phyloP scores from a whole-genome alignment of 1,140 invertebrate genomes.

The Penaeus japonicus region DNA sequence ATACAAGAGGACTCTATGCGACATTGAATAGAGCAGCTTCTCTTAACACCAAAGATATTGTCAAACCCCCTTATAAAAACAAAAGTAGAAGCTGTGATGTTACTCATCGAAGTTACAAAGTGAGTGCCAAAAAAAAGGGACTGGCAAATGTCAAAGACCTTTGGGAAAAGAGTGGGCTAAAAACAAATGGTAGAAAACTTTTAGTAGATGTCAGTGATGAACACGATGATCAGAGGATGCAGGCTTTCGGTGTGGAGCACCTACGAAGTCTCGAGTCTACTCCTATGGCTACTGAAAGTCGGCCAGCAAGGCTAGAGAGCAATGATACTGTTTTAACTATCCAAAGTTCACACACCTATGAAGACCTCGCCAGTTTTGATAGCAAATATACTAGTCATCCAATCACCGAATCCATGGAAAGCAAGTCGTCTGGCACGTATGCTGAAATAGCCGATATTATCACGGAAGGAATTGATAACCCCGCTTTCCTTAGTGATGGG shows the following conservation, averaged over 20 bases:
- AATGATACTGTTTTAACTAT: not conserved
- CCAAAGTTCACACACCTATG: not conserved
- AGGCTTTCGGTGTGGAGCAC: not conserved
- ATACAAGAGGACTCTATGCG: constrained; percentile 8
- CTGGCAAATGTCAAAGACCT: constrained; percentile 19
- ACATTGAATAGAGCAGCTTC: constrained; percentile 19
- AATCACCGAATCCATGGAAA: not conserved
- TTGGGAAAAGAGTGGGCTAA: constrained; percentile 54
- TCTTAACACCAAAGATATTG: constrained; percentile 24
- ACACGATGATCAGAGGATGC: not conserved
- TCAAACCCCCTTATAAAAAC: constrained; percentile 25
- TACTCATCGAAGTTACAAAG: not conserved
- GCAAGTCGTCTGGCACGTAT: not conserved
- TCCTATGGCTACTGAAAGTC: not conserved
- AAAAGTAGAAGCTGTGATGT: constrained; percentile 16
- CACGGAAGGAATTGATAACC: constrained; percentile 33
- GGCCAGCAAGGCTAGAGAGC: not conserved
- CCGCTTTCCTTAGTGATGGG: constrained; percentile 33
- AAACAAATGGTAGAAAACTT: constrained; percentile 55
- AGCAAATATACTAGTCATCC: not conserved
- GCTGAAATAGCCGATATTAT: not conserved
- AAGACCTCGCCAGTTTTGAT: not conserved
- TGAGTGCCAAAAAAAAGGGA: constrained; percentile 36
- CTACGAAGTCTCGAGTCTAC: not conserved
- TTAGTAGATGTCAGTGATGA: constrained; percentile 20